A percentile compares a stretch with the other conserved stretches of the same genome.
Conservation (phyloP, 2,888 invertebrate genomes). For the Aspidiotus rigidus region DNA sequence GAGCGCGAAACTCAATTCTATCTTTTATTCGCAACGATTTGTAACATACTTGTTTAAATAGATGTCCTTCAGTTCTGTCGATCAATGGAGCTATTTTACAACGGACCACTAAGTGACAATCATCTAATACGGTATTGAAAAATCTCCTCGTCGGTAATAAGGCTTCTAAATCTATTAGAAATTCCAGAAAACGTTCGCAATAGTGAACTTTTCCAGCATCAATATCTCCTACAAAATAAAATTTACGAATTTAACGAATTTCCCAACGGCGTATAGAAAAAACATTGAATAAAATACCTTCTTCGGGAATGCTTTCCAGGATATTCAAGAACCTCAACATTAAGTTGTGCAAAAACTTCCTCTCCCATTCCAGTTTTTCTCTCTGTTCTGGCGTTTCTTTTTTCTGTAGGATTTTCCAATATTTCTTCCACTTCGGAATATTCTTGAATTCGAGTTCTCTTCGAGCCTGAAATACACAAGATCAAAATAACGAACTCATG, state of each 20-base stretch:
- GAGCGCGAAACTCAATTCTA: background rate
- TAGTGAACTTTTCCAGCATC: slow-evolving; percentile 56
- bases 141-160: slow-evolving; percentile 89
- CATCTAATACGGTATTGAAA: slow-evolving; percentile 92
- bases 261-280: background rate
- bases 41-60: slow-evolving; percentile 76
- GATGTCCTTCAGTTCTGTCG: slow-evolving; percentile 69
- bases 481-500: slow-evolving; percentile 2
- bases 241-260: no score
- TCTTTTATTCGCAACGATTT: background rate
- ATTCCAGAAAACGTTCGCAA: slow-evolving; percentile 90
- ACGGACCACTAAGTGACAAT: slow-evolving; percentile 83
- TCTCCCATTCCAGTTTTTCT: slow-evolving; percentile 70
- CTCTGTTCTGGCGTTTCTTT: slow-evolving; percentile 61
- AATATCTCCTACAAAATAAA: slow-evolving; percentile 40
- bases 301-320: slow-evolving; percentile 61
- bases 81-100: slow-evolving; percentile 72
- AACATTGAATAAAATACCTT: slow-evolving; percentile 45
- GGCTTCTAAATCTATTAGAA: slow-evolving; percentile 93
- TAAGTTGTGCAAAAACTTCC: slow-evolving; percentile 71
- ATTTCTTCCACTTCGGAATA: slow-evolving; percentile 82
- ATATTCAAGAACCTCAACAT: slow-evolving; percentile 80
- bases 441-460: slow-evolving; percentile 76
- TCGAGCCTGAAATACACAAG: slow-evolving; percentile 49
- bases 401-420: slow-evolving; percentile 81